Evolutionary conservation across 2,797 vertebrate species (phyloP).

Genomic region (Sebastes wilsoni): DNA sequence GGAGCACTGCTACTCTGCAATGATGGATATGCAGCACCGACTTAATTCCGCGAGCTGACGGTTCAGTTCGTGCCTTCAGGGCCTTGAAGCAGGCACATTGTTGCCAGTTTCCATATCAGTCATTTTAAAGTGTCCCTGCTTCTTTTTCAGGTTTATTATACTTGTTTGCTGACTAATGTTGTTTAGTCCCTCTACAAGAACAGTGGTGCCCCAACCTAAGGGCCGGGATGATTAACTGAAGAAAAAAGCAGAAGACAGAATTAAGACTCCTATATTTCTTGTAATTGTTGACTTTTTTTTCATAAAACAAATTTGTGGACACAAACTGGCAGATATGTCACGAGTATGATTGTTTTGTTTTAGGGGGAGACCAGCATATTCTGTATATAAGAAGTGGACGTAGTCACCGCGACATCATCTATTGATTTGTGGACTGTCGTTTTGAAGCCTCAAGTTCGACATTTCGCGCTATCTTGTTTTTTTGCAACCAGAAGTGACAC

Average conservation of each 20-base stretch:
- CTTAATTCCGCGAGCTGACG: not conserved
- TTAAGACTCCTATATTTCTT: not conserved
- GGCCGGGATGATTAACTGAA: not conserved
- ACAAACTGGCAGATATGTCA: not conserved
- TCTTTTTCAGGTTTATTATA: not conserved
- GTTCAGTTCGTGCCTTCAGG: not conserved
- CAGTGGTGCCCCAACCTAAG: not conserved
- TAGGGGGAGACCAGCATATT: fast-evolving
- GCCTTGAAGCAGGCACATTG: not conserved
- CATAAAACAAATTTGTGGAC: not conserved
- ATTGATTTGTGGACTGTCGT: too few species aligned
- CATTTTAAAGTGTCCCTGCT: not conserved
- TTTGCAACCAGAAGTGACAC: too few species aligned
- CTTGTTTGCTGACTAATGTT: not conserved
- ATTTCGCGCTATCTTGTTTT: too few species aligned
- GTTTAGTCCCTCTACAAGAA: not conserved
- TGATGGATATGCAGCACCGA: not conserved
- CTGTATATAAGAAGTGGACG: not conserved
- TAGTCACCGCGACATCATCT: fast-evolving
- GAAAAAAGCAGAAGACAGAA: not conserved
- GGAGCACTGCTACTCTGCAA: not conserved
- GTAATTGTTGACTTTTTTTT: not conserved
- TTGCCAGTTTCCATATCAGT: not conserved
- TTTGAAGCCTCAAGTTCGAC: too few species aligned
- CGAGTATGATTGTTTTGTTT: not conserved